Conservation (phyloP, 2,888 invertebrate genomes). For the Steinernema carpocapsae region DNA sequence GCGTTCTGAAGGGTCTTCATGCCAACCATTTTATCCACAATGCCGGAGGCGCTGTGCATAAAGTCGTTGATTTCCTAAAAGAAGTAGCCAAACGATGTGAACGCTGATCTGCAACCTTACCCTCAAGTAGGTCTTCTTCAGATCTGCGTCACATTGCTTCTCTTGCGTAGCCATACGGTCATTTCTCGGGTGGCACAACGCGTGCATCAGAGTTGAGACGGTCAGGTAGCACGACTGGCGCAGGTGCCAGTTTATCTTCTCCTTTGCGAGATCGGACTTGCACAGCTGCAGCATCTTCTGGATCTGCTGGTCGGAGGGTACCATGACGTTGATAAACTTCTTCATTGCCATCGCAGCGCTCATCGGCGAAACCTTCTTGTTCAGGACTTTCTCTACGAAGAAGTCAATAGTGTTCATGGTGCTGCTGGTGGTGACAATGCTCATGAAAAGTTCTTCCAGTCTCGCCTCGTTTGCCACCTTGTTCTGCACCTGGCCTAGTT, state of each 20-base stretch:
- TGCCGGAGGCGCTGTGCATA: neutral
- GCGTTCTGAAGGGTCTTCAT: constrained; percentile 67
- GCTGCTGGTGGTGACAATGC: constrained; percentile 45
- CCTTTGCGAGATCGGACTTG: neutral
- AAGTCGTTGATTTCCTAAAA: neutral
- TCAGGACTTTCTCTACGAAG: constrained; percentile 49
- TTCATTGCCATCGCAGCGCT: constrained; percentile 50
- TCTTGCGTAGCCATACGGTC: constrained; percentile 33
- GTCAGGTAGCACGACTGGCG: constrained; percentile 48
- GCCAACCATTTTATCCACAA: constrained; percentile 46
- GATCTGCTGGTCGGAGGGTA: constrained; percentile 13
- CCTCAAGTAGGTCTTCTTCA: constrained; percentile 42
- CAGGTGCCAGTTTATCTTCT: neutral
- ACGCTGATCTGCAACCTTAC: constrained; percentile 3
- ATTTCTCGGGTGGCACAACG: constrained; percentile 48
- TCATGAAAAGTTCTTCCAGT: neutral
- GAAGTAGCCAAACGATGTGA: too few relatives aligned
- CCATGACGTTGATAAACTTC: constrained; percentile 36
- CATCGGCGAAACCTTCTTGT: constrained; percentile 47
- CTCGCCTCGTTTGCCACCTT: neutral
- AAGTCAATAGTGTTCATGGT: constrained; percentile 53
- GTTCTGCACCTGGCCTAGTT: neutral
- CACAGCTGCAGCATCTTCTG: constrained; percentile 6
- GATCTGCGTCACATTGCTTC: constrained; percentile 1
- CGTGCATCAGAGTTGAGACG: constrained; percentile 42